A percentile compares a stretch with the other conserved stretches of the same genome.
Conservation (phyloP, 2,888 invertebrate species). For the Acholoe squamosa region DNA sequence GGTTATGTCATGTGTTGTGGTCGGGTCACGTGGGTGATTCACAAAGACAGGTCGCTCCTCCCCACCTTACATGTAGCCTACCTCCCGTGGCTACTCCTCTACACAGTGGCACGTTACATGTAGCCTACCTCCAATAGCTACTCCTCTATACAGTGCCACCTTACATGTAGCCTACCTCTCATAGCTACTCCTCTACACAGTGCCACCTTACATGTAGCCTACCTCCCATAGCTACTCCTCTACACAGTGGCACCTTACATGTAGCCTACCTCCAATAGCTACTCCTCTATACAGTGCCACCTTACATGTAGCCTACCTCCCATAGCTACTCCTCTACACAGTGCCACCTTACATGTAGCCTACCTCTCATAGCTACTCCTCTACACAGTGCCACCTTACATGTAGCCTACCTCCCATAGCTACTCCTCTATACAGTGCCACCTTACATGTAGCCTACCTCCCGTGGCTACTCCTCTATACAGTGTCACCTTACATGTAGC, state of each 20-base stretch:
- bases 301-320: no score
- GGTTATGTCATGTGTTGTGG: constrained; percentile 32
- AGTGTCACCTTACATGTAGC: no score
- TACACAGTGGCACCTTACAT: not conserved
- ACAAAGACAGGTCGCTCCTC: constrained; percentile 17
- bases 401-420: not conserved
- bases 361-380: not conserved
- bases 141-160: not conserved
- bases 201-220: no score
- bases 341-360: no score
- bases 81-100: not conserved
- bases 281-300: not conserved
- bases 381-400: not conserved
- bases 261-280: not conserved
- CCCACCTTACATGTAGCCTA: not conserved
- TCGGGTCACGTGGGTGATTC: constrained; percentile 12
- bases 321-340: not conserved
- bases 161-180: no score
- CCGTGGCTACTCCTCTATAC: not conserved
- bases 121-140: not conserved
- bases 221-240: not conserved
- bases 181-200: not conserved
- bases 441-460: no score
- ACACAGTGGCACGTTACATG: no score
- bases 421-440: not conserved